Evolutionary conservation across 1,140 invertebrate genomes (phyloP).

Genomic region (Drosophila fuyamai): DNA sequence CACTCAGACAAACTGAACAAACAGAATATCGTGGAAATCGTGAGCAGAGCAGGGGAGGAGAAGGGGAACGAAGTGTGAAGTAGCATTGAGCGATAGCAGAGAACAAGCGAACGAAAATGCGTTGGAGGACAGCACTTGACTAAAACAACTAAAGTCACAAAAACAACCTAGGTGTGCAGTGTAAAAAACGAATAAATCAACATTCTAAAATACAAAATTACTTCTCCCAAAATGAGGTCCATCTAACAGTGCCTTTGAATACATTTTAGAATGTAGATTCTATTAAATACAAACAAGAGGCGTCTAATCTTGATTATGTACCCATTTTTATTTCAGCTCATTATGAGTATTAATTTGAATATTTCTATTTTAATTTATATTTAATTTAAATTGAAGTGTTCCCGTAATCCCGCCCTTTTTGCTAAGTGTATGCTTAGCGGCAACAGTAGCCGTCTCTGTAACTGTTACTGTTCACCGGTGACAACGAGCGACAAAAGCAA

Average conservation of each 20-base stretch:
- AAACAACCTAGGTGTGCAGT: conserved; percentile 32
- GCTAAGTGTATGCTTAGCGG: conserved; percentile 23
- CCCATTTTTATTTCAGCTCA: too few species aligned
- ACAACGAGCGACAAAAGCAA: conserved; percentile 24
- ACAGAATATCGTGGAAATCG: conserved; percentile 16
- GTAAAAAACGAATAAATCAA: conserved; percentile 5
- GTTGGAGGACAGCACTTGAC: conserved; percentile 66
- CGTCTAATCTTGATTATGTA: too few species aligned
- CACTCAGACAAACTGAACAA: conserved; percentile 44
- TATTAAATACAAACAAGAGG: too few species aligned
- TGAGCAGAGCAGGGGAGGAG: neutral
- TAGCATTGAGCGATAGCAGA: conserved; percentile 24
- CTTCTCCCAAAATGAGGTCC: neutral
- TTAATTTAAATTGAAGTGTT: too few species aligned
- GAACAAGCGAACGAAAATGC: conserved; percentile 54
- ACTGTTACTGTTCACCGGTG: conserved; percentile 39
- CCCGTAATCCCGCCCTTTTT: neutral
- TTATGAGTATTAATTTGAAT: too few species aligned
- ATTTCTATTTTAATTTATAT: too few species aligned
- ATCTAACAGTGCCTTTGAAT: neutral
- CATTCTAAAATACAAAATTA: neutral
- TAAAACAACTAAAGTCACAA: conserved; percentile 29
- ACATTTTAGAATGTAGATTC: too few species aligned
- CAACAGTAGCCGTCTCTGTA: conserved; percentile 17
- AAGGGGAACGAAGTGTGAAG: conserved; percentile 3